phyloP scores from a whole-genome alignment of 2,113 vertebrate species.

The human (Homo sapiens) region DNA sequence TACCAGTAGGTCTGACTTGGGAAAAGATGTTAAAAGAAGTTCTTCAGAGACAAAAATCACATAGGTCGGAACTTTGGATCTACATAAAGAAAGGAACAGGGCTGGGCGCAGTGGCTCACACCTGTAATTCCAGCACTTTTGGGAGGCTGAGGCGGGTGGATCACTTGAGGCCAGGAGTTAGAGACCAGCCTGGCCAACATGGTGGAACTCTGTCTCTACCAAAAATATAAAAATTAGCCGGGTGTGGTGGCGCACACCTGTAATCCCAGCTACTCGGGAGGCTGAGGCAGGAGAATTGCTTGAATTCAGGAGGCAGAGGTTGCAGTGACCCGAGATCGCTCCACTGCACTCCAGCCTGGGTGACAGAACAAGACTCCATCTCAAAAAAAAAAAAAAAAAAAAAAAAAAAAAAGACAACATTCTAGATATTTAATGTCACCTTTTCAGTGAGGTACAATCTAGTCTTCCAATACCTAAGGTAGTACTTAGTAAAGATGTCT shows the following conservation, averaged over 20 bases:
- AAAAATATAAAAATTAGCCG: neutral
- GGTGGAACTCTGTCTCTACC: neutral
- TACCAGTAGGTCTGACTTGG: neutral
- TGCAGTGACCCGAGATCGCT: accelerated
- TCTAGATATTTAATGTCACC: neutral
- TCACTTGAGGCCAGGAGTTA: neutral
- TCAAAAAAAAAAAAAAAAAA: neutral
- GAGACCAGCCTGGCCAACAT: neutral
- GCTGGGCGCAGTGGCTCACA: neutral
- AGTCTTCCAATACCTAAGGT: neutral
- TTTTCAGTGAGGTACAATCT: neutral
- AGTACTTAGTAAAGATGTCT: neutral
- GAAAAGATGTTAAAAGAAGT: neutral
- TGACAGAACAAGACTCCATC: neutral
- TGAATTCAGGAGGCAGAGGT: neutral
- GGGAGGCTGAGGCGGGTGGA: neutral
- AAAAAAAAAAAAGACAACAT: neutral
- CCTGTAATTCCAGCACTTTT: neutral
- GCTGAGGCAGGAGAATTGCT: neutral
- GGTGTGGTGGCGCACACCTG: neutral
- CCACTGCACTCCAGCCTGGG: neutral
- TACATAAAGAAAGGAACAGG: neutral
- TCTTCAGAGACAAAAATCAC: neutral
- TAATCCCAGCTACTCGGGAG: neutral
- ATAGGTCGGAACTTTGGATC: neutral